phyloP scores from a whole-genome alignment of 2,113 vertebrate genomes.

The Jacana jacana region DNA sequence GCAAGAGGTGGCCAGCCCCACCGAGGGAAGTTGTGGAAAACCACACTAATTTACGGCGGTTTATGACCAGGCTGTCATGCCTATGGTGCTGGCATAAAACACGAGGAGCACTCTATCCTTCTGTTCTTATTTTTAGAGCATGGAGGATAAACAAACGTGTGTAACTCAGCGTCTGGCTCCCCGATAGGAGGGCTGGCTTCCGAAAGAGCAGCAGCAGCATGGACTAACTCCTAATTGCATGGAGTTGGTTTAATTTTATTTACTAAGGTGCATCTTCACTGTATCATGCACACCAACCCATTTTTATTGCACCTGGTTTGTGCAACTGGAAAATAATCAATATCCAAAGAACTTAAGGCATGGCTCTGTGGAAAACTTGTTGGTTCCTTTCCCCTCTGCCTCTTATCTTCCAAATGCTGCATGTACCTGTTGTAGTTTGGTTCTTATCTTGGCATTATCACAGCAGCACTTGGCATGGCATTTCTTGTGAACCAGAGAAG shows the following conservation, averaged over 20 bases:
- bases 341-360: neutral
- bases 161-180: neutral
- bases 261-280: neutral
- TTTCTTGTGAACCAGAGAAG: neutral
- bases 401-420: neutral
- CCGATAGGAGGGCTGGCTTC: neutral
- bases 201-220: neutral
- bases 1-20: neutral
- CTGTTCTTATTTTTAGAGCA: neutral
- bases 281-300: rapidly evolving
- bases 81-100: neutral
- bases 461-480: rapidly evolving
- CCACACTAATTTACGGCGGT: neutral
- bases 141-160: neutral
- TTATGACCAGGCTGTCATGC: neutral
- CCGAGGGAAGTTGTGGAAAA: neutral
- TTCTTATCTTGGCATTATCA: neutral
- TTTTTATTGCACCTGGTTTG: neutral
- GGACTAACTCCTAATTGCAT: neutral
- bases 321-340: neutral
- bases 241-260: neutral
- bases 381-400: neutral
- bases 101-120: neutral
- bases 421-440: neutral
- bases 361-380: neutral